Evolutionary conservation across 2,797 vertebrate species (phyloP).

Genomic region (Zonotrichia albicollis): DNA sequence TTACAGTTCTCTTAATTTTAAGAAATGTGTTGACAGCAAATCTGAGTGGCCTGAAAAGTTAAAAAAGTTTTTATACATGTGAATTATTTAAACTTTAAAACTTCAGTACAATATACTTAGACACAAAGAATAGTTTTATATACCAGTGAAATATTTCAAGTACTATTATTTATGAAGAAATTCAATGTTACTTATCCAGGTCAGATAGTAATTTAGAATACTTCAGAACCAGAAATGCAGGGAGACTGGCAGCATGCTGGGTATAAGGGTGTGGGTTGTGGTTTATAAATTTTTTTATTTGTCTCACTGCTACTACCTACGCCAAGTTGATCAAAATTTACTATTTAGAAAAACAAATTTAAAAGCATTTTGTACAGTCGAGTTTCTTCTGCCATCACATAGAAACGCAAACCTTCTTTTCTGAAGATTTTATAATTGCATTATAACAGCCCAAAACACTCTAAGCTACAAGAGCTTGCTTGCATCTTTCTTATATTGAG

Average conservation of each 20-base stretch:
- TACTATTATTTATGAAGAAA: neutral
- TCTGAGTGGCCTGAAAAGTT: neutral
- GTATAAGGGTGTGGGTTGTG: neutral
- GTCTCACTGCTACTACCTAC: neutral
- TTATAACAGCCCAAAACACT: conserved; percentile 1
- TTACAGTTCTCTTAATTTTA: neutral
- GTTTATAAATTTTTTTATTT: neutral
- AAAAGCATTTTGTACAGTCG: neutral
- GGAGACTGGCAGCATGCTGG: neutral
- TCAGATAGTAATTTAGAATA: neutral
- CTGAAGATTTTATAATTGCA: neutral
- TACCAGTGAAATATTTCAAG: conserved; percentile 9
- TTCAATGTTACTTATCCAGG: neutral
- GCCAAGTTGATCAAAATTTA: neutral
- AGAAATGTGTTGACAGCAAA: neutral
- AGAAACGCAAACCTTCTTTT: neutral
- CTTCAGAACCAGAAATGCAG: neutral
- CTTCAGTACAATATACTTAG: neutral
- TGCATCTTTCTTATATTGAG: neutral
- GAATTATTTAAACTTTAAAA: conserved; percentile 10
- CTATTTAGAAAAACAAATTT: neutral
- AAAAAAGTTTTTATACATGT: neutral
- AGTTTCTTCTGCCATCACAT: neutral
- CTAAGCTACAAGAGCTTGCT: neutral
- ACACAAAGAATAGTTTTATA: neutral